A percentile compares a stretch with the other conserved stretches of the same genome.
Conservation (phyloP, 2,113 vertebrate species). For the Sorex fumeus region DNA sequence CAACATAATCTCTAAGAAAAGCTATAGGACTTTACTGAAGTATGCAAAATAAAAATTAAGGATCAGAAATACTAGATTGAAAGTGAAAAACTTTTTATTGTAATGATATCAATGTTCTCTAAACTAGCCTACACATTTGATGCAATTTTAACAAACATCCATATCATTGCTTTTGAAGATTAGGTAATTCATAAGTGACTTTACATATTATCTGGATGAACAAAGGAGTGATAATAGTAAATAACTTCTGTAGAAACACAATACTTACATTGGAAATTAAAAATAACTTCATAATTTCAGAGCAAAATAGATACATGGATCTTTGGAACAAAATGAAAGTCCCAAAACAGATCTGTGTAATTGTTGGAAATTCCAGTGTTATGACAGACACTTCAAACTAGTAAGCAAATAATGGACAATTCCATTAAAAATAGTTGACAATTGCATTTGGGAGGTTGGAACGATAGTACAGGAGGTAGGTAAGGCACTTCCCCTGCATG, state of each 20-base stretch:
- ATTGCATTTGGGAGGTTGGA: background rate
- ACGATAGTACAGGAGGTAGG: too few relatives aligned
- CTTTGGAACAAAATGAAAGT: background rate
- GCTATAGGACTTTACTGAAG: background rate
- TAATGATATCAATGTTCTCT: background rate
- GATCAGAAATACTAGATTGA: background rate
- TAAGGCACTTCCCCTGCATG: too few relatives aligned
- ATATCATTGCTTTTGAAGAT: background rate
- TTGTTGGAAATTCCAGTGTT: background rate
- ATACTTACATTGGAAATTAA: background rate
- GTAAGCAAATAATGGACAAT: slow-evolving; percentile 13
- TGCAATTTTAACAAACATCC: background rate
- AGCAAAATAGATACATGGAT: background rate
- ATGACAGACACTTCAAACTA: background rate
- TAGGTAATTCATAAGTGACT: background rate
- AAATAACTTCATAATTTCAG: slow-evolving; percentile 13
- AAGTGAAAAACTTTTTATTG: background rate
- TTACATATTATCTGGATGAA: slow-evolving; percentile 34
- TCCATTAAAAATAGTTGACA: slow-evolving; percentile 44
- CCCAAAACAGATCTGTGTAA: background rate
- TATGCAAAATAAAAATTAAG: background rate
- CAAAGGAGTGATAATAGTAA: background rate
- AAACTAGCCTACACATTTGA: slow-evolving; percentile 19
- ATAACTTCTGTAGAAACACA: slow-evolving; percentile 23
- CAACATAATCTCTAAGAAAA: background rate